Conservation (phyloP, 1,140 invertebrate genomes). For the Drosophila murphyi region DNA sequence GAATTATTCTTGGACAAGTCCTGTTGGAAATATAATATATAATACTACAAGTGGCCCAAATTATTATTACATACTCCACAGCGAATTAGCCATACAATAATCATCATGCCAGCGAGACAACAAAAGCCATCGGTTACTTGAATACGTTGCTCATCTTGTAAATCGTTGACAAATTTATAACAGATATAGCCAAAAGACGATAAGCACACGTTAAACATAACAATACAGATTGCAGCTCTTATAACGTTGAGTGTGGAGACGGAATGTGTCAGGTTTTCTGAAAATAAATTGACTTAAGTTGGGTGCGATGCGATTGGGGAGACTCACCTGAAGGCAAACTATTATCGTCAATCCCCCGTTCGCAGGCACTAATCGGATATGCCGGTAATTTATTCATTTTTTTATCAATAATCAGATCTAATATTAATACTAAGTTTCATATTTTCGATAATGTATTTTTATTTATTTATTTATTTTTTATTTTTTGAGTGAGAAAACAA, state of each 20-base stretch:
- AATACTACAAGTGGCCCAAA: neutral
- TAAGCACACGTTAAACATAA: conserved; percentile 45
- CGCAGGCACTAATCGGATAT: neutral
- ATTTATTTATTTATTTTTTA: neutral
- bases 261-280: neutral
- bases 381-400: neutral
- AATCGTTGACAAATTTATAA: conserved; percentile 25
- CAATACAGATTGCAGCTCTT: conserved; percentile 5
- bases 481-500: conserved; percentile 31
- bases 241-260: neutral
- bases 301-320: neutral
- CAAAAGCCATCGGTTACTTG: neutral
- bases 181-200: neutral
- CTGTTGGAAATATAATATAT: conserved; percentile 18
- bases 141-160: neutral
- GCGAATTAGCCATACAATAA: neutral
- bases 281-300: neutral
- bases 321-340: no score
- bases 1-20: conserved; percentile 46
- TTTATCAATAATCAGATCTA: neutral
- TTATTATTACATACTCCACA: conserved; percentile 37
- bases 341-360: neutral
- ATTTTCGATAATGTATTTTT: neutral
- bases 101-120: neutral
- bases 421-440: neutral